Evolutionary conservation across 1,140 invertebrate genomes (phyloP), one percentile per base, ranked within the genome.

Genomic region (Drosophila oshimai): DNA sequence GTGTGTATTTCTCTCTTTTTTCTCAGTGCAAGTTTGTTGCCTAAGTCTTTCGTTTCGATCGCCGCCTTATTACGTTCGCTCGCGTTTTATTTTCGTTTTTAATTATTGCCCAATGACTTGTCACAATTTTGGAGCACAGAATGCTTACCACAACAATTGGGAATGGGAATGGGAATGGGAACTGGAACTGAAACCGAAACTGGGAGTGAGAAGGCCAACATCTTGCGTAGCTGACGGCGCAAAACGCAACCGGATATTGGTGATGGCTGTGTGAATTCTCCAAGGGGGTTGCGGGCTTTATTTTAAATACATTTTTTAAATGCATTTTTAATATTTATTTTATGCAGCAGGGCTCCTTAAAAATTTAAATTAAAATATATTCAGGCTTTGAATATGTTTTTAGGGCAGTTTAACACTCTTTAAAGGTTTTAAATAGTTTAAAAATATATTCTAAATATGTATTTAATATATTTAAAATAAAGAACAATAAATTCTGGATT

Each of bases 71-170:
- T 87, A 87, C 81, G 76, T 81, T 87, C 84, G 71, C 67, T 74
- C 65, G 81, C 81, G 68, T 87, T 87, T 76, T 87, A 81, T 86
- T 81, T 87, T 80, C 67, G 46, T 64, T 87, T 87, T 87, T 87
- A 87, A 87, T 87, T 87, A 88, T 87, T 87, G 81, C 55, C 53
- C 83, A 87, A 87, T 87, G 81, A 87, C 81, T 87, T 87, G 77
- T 80, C 81, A 87, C 81, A 76, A 76, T 87, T 80, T 55, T 71
- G 41, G 33, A 53, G 62, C 41, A 26, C 41, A 69, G 58, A 62
- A 62, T 62, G 53, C 51, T 41, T 31, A 29, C 77, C 71, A 47
- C 44, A 50, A 33, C 67, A 50, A 45, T 39, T 36, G 57, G 24
- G 13, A 15, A 31, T 10, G 49, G 15, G 50, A 46, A 46, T 26